A percentile compares a stretch with the other conserved stretches of the same genome.
Conservation (phyloP, 2,797 vertebrate species). For the Carapus acus region DNA sequence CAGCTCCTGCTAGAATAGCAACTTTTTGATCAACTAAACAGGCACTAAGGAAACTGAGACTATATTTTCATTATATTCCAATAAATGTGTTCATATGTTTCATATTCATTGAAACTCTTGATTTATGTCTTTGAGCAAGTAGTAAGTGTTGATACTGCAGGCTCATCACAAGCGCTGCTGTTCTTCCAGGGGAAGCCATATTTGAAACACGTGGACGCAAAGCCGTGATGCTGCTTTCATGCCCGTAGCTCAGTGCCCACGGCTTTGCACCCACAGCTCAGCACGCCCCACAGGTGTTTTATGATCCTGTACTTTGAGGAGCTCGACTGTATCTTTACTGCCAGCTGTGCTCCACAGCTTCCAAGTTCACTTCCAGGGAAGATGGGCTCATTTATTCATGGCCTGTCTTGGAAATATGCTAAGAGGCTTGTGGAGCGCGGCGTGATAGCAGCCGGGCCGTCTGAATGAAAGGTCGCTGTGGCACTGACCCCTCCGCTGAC, state of each 20-base stretch:
- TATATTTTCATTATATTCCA: too few species aligned
- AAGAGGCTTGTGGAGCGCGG: conserved; percentile 42
- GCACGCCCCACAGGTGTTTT: conserved; percentile 28
- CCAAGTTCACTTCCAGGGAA: conserved; percentile 11
- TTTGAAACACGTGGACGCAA: conserved; percentile 7
- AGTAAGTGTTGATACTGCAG: too few species aligned
- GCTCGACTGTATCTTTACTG: conserved; percentile 42
- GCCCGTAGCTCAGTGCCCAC: conserved; percentile 16
- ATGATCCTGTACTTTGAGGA: conserved; percentile 27
- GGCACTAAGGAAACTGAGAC: too few species aligned
- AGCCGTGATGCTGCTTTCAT: background rate
- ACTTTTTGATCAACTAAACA: too few species aligned
- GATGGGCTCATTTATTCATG: conserved; percentile 58
- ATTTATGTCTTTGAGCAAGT: too few species aligned
- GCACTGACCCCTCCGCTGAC: conserved; percentile 44
- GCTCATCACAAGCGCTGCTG: too few species aligned
- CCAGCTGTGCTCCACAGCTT: conserved; percentile 27
- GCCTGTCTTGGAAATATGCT: conserved; percentile 44
- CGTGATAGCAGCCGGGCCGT: conserved; percentile 30
- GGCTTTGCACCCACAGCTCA: conserved; percentile 6
- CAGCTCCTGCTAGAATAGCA: too few species aligned
- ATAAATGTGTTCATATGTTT: too few species aligned
- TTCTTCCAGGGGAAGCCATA: too few species aligned
- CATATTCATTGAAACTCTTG: too few species aligned
- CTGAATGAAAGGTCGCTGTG: conserved; percentile 45